Evolutionary conservation across 1,140 invertebrate genomes (phyloP).

Genomic region (Helicorthomorpha holstii): DNA sequence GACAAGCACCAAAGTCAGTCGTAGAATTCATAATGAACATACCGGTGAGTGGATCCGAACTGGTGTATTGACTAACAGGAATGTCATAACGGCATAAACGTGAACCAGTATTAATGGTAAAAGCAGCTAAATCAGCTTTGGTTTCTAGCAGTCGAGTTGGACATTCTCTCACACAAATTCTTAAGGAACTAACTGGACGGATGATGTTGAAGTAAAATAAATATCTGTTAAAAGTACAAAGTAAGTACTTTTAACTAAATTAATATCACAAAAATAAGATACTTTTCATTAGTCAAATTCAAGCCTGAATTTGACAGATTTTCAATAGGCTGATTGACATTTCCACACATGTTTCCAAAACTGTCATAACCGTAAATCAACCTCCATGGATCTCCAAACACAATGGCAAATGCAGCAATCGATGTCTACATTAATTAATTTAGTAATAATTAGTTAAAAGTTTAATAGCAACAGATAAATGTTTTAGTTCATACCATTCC

Average conservation of each 20-base stretch:
- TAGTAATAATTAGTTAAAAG: slow-evolving; percentile 14
- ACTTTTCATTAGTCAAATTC: slow-evolving; percentile 59
- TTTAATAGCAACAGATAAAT: slow-evolving; percentile 15
- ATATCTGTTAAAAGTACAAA: slow-evolving; percentile 31
- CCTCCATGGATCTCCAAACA: slow-evolving; percentile 70
- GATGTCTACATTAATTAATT: slow-evolving; percentile 41
- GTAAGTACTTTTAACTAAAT: slow-evolving; percentile 14
- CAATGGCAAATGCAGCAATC: slow-evolving; percentile 70
- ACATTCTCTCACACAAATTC: slow-evolving; percentile 79
- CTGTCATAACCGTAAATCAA: slow-evolving; percentile 86
- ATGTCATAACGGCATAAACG: slow-evolving; percentile 42
- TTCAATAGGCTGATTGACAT: slow-evolving; percentile 53
- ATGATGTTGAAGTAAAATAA: slow-evolving; percentile 68
- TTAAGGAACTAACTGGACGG: slow-evolving; percentile 53
- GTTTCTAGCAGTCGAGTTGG: slow-evolving; percentile 45
- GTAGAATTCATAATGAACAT: slow-evolving; percentile 3
- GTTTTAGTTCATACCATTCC: slow-evolving; percentile 51
- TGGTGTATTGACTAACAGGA: slow-evolving; percentile 14
- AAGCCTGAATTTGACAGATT: slow-evolving; percentile 56
- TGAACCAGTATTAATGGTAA: slow-evolving; percentile 49
- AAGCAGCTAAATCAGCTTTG: slow-evolving; percentile 49
- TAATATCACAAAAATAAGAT: slow-evolving; percentile 17
- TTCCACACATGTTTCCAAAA: slow-evolving; percentile 88
- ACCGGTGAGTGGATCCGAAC: neutral
- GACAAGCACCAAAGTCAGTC: slow-evolving; percentile 34